Percentiles rank a stretch among this genome's conserved stretches.
These are phyloP conservation scores for Enteromius afrohamiltoni DNA, from an alignment of 2,797 vertebrate species.

Conservation along the genomic window DNA sequence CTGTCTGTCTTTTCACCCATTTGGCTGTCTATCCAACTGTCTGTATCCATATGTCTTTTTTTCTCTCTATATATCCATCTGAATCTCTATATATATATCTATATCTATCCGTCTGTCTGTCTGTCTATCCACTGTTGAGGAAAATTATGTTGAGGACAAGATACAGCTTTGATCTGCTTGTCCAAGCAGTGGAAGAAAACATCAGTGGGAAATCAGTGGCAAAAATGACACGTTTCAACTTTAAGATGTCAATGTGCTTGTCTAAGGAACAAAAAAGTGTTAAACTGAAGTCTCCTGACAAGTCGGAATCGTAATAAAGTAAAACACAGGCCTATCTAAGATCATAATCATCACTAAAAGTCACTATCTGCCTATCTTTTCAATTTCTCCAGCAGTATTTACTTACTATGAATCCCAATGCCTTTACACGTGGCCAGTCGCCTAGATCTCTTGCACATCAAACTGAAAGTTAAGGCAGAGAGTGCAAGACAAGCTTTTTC, in stretches of 20 bases:
- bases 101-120: background rate
- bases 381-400: constrained; percentile 15
- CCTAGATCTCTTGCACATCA: constrained; percentile 3
- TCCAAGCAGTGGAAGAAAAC: too few relatives aligned
- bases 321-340: constrained; percentile 9
- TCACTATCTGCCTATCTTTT: constrained; percentile 23
- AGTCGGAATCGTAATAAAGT: constrained; percentile 14
- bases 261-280: constrained; percentile 7
- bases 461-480: constrained; percentile 9
- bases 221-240: background rate
- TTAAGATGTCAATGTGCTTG: background rate
- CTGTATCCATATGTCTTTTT: background rate
- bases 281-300: constrained; percentile 9
- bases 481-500: constrained; percentile 8
- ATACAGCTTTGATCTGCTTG: background rate
- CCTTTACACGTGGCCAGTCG: background rate
- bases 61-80: background rate
- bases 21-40: background rate
- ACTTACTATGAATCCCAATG: constrained; percentile 18
- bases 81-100: background rate
- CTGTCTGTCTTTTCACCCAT: too few relatives aligned
- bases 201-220: too few relatives aligned
- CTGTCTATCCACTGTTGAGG: background rate
- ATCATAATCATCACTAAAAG: constrained; percentile 24
- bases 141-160: background rate